These are phyloP conservation scores for Lymantria monacha DNA, from an alignment of 2,888 invertebrate species.

Conservation along the genomic window DNA sequence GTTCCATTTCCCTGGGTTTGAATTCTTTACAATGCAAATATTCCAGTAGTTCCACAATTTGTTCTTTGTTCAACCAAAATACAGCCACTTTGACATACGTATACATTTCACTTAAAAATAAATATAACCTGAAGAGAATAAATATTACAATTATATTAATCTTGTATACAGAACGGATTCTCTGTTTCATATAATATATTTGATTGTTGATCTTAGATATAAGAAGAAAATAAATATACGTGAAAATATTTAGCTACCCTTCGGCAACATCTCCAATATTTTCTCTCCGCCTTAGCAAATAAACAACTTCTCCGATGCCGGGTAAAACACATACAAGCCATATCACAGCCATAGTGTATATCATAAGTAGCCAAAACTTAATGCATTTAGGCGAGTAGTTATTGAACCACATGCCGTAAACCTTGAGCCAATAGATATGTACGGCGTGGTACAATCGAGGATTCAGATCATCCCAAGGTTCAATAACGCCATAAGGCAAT, in stretches of 20 bases:
- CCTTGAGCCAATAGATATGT: slow-evolving; percentile 77
- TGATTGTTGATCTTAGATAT: slow-evolving; percentile 19
- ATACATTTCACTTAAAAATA: slow-evolving; percentile 78
- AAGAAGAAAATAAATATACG: slow-evolving; percentile 34
- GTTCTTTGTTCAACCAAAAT: slow-evolving; percentile 69
- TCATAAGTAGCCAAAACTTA: slow-evolving; percentile 61
- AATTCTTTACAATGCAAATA: slow-evolving; percentile 69
- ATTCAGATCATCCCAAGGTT: slow-evolving; percentile 67
- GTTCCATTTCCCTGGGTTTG: slow-evolving; percentile 63
- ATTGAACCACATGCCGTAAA: slow-evolving; percentile 78
- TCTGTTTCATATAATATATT: slow-evolving; percentile 2
- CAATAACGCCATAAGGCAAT: slow-evolving; percentile 65
- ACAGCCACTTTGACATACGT: slow-evolving; percentile 73
- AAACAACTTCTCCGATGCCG: slow-evolving; percentile 84
- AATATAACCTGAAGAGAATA: slow-evolving; percentile 61
- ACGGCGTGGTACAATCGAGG: slow-evolving; percentile 69
- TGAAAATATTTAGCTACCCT: slow-evolving; percentile 56
- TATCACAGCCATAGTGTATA: slow-evolving; percentile 60
- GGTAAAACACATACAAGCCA: slow-evolving; percentile 76
- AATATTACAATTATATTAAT: not conserved
- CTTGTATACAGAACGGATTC: not conserved
- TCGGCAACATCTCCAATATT: slow-evolving; percentile 83
- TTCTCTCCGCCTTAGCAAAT: slow-evolving; percentile 84
- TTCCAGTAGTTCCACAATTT: slow-evolving; percentile 60
- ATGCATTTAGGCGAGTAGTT: slow-evolving; percentile 47